Evolutionary conservation across 30 jellyfish, hydroid and myxozoan species (phyloP).

Genomic region (Aurelia sp.): DNA sequence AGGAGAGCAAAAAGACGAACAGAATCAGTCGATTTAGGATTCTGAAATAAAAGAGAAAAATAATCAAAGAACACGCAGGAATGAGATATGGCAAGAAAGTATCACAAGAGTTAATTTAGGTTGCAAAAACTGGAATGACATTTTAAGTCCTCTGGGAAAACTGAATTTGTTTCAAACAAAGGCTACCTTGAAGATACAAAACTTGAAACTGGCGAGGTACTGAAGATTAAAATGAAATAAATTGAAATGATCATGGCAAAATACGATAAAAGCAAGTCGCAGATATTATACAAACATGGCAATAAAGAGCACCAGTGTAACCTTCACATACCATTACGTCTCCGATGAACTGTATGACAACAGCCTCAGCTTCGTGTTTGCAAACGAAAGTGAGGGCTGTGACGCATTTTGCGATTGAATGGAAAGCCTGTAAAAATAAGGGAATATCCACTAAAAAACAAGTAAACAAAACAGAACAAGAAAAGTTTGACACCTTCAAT

Average conservation of each 20-base stretch:
- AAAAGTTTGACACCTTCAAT: background rate
- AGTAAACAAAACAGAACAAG: background rate
- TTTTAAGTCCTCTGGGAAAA: no score
- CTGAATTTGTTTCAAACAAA: no score
- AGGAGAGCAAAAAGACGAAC: constrained; percentile 81
- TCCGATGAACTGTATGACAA: constrained; percentile 62
- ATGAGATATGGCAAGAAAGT: background rate
- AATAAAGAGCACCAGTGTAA: no score
- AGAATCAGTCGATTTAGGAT: constrained; percentile 85
- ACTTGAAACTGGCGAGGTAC: no score
- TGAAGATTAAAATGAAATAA: no score
- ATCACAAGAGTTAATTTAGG: no score
- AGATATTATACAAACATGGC: no score
- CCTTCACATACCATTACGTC: constrained; percentile 67
- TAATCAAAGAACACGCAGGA: no score
- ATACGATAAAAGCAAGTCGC: no score
- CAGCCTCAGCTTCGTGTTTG: constrained; percentile 79
- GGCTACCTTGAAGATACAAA: no score
- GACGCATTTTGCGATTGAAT: constrained; percentile 94
- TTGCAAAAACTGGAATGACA: no score
- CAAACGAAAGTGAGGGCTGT: constrained; percentile 92
- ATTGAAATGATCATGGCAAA: no score
- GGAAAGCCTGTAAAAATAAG: constrained; percentile 78
- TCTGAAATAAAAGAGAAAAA: constrained; percentile 25
- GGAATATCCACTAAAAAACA: background rate